phyloP scores from a whole-genome alignment of 1,140 invertebrate species.

The Pogonomyrmex californicus region DNA sequence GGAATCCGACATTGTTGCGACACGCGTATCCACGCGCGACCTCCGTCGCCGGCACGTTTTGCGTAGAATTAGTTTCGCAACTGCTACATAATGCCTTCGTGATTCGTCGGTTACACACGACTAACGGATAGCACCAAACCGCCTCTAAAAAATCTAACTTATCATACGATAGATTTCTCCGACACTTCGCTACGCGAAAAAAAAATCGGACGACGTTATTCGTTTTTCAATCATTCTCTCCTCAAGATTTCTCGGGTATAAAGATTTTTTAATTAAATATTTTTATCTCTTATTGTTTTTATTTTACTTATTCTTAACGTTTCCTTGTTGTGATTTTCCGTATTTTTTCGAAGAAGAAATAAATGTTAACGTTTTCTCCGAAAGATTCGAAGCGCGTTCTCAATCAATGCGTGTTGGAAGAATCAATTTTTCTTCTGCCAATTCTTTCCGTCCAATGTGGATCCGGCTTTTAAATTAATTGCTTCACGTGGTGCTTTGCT shows the following conservation, averaged over 20 bases:
- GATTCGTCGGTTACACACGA: constrained; percentile 23
- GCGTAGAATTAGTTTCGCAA: constrained; percentile 60
- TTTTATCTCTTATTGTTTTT: not conserved
- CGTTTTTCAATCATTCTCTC: not conserved
- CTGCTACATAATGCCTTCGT: constrained; percentile 34
- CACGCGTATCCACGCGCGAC: constrained; percentile 18
- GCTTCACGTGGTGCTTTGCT: not conserved
- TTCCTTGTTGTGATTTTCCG: not conserved
- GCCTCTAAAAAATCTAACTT: constrained; percentile 31
- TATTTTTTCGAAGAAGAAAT: too few relatives aligned
- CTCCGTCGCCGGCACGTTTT: constrained; percentile 49
- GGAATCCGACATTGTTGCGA: constrained; percentile 53
- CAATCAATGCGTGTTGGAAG: not conserved
- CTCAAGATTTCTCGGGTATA: not conserved
- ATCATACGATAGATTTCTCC: not conserved
- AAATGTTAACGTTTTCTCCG: not conserved
- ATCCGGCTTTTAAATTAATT: constrained; percentile 11
- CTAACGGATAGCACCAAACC: not conserved
- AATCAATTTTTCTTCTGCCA: not conserved
- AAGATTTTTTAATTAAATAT: not conserved
- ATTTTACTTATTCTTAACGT: not conserved
- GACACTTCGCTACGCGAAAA: not conserved
- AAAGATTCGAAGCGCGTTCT: not conserved
- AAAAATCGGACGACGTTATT: not conserved
- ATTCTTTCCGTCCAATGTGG: not conserved